Base-by-base conservation (phyloP, 2,888 invertebrate species). In the Harpagoxenus sublaevis region DNA sequence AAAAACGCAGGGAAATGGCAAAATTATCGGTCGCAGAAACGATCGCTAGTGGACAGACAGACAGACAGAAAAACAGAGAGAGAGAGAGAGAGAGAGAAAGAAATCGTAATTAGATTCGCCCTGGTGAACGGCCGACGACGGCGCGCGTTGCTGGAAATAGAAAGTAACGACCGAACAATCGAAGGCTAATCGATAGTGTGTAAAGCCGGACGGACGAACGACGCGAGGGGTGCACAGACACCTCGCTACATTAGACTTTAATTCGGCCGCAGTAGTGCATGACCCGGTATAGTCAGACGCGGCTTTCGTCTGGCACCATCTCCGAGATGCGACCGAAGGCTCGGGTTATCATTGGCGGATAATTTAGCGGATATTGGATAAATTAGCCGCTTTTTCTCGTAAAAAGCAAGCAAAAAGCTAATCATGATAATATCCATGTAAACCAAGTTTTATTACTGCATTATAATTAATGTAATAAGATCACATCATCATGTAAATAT, bases 141-240 rank as follows among this genome's bases (percentile, higher is more conserved):
- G 91, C 78, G 73, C 81, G 85, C 83, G 89, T 79, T 71, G 71
- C 93, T 93, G 93, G 94, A 93, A 94, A 93, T 93, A 93, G 91
- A 91, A 89, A 85, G 85, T 89, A 92, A 92, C 88, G 89, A 92
- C 87, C 89, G 88, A 92, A 92, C 90, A 92, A 94, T 94, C 93
- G 92, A 93, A 93, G 90, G 77, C 86, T 88, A 91, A 94, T 94
- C 94, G 93, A 94, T 94, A 93, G 65, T 62, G 83, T 89, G 84
- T 86, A 87, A 84, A 88, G 86, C 77, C 48, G 79, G 57, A 65
- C n/a, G 83, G 48, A 73, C 53, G 82, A 51, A 57, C 57, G 53
- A 65, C 81, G 70, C 81, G 78, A 66, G 73, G 71, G 51, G 83
- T 73, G 84, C 85, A 62, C 86, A 84, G 87, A 83, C 90, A 90